phyloP scores from a whole-genome alignment of 2,888 invertebrate species.

The Tupiocoris notatus region DNA sequence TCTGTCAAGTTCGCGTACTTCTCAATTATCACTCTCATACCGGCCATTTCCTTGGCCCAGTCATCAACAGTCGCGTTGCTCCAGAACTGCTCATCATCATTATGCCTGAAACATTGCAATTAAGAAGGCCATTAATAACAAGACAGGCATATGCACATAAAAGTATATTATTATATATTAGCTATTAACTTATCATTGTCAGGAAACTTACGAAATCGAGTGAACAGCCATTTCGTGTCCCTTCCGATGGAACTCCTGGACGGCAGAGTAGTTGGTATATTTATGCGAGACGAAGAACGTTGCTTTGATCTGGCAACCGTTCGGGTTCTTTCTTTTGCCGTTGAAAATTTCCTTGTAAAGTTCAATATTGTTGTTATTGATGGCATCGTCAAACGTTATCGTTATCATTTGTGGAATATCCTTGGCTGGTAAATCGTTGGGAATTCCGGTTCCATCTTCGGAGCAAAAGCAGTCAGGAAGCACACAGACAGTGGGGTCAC shows the following conservation, averaged over 20 bases:
- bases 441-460: constrained; percentile 83
- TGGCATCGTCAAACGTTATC: constrained; percentile 90
- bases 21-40: constrained; percentile 85
- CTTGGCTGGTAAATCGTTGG: constrained; percentile 77
- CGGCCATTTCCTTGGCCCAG: constrained; percentile 95
- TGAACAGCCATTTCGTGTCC: constrained; percentile 93
- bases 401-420: constrained; percentile 94
- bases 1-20: constrained; percentile 87
- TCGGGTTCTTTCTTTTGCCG: constrained; percentile 84
- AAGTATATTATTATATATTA: background rate
- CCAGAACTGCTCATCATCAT: constrained; percentile 89
- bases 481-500: constrained; percentile 80
- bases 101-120: constrained; percentile 69
- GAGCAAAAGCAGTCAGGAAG: constrained; percentile 93
- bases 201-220: constrained; percentile 78
- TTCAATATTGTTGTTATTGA: constrained; percentile 93
- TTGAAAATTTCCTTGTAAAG: constrained; percentile 90
- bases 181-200: background rate
- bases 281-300: constrained; percentile 92
- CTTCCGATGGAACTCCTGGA: constrained; percentile 84
- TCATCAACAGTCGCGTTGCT: constrained; percentile 87
- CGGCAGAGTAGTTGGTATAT: constrained; percentile 90
- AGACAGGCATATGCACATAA: background rate
- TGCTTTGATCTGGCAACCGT: constrained; percentile 89
- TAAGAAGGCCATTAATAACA: too few relatives aligned